phyloP scores from a whole-genome alignment of 2,888 invertebrate species.

The Troides aeacus region DNA sequence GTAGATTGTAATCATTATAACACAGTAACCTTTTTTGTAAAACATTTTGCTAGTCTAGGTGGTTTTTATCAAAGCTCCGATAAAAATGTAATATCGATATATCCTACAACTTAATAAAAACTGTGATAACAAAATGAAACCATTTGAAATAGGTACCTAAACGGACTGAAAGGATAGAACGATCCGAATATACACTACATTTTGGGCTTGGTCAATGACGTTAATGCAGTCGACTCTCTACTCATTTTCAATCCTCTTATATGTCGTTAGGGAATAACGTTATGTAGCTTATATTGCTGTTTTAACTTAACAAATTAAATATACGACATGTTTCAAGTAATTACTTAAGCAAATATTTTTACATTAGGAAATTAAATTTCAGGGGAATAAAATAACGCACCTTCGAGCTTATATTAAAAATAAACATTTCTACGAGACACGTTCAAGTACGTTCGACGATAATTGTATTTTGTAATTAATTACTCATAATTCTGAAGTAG shows the following conservation, averaged over 20 bases:
- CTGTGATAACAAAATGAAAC: no score
- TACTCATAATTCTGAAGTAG: background rate
- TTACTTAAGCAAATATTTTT: slow-evolving; percentile 13
- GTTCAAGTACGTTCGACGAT: slow-evolving; percentile 11
- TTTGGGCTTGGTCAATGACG: slow-evolving; percentile 41
- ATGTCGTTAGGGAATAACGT: slow-evolving; percentile 37
- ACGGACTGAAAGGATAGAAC: no score
- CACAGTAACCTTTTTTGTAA: no score
- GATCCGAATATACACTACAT: slow-evolving; percentile 22
- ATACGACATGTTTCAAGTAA: slow-evolving; percentile 10
- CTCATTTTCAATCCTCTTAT: slow-evolving; percentile 42
- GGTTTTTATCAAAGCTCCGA: background rate
- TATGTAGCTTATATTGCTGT: slow-evolving; percentile 17
- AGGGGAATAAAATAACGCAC: background rate
- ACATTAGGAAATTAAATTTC: slow-evolving; percentile 18
- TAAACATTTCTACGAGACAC: slow-evolving; percentile 17
- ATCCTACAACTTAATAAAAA: no score
- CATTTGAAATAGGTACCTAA: no score
- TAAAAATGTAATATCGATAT: background rate
- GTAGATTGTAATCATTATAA: no score
- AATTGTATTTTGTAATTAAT: slow-evolving; percentile 18
- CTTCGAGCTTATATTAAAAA: slow-evolving; percentile 3
- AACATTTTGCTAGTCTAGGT: no score
- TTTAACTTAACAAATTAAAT: slow-evolving; percentile 11
- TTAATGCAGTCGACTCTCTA: slow-evolving; percentile 34